These are phyloP conservation scores for Chymomyza fuscimana DNA, from an alignment of 2,888 invertebrate genomes.

Conservation along the genomic window DNA sequence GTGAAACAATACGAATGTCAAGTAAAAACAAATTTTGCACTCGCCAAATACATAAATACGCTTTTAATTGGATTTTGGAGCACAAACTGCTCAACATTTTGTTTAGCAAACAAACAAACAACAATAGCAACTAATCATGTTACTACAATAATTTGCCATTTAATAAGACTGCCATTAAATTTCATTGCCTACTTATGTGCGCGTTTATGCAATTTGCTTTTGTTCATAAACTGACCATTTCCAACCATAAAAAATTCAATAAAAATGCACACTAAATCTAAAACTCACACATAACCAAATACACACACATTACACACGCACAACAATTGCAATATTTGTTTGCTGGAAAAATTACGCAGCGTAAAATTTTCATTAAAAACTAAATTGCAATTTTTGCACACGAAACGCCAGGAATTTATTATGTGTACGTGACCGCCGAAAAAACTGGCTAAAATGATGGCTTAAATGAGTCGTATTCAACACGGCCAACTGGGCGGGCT, in stretches of 20 bases:
- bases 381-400: constrained; percentile 59
- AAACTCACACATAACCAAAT: neutral
- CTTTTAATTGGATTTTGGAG: constrained; percentile 34
- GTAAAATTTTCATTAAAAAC: constrained; percentile 63
- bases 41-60: constrained; percentile 2
- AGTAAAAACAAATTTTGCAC: constrained; percentile 7
- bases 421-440: constrained; percentile 45
- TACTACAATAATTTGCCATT: constrained; percentile 32
- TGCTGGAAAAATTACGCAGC: constrained; percentile 25
- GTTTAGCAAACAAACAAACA: too few species aligned
- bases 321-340: constrained; percentile 35
- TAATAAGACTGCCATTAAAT: constrained; percentile 42
- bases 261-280: constrained; percentile 51
- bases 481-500: constrained; percentile 28
- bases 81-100: neutral
- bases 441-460: constrained; percentile 56
- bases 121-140: constrained; percentile 23
- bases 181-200: constrained; percentile 53
- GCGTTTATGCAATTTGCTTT: constrained; percentile 8
- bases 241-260: constrained; percentile 58
- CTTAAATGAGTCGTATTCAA: constrained; percentile 51
- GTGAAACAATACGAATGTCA: constrained; percentile 3
- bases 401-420: constrained; percentile 38
- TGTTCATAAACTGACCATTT: constrained; percentile 4
- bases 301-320: neutral